These are phyloP conservation scores for Drosophila tristis DNA, from an alignment of 1,140 invertebrate genomes.

Conservation along the genomic window DNA sequence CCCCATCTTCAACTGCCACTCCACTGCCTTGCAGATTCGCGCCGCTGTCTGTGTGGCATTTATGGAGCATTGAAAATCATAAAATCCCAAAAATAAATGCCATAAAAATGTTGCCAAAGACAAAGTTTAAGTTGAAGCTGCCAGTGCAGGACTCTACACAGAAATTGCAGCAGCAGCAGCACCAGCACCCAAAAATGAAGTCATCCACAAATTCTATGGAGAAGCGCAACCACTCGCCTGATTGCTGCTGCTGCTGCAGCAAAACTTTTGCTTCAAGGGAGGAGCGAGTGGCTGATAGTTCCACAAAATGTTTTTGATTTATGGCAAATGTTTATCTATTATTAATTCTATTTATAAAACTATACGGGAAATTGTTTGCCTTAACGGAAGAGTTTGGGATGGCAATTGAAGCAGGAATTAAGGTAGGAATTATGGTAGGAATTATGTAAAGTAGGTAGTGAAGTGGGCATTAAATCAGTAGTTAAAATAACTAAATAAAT, in stretches of 20 bases:
- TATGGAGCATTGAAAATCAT: constrained; percentile 55
- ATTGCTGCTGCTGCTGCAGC: constrained; percentile 12
- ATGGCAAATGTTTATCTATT: constrained; percentile 21
- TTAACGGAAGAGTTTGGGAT: neutral
- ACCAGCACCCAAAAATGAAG: constrained; percentile 29
- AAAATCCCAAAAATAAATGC: constrained; percentile 78
- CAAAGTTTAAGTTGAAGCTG: constrained; percentile 61
- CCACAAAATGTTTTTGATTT: constrained; percentile 11
- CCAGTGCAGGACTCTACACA: constrained; percentile 12
- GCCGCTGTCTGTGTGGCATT: constrained; percentile 39
- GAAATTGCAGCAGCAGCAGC: constrained; percentile 35
- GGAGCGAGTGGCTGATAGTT: neutral
- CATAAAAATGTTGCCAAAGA: constrained; percentile 72
- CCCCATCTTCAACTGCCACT: neutral
- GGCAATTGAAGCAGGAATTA: neutral
- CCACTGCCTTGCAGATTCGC: neutral
- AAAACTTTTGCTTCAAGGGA: neutral
- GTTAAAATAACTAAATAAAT: too few species aligned
- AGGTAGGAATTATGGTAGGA: neutral
- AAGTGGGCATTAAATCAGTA: too few species aligned
- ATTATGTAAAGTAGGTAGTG: neutral
- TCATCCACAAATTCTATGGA: constrained; percentile 43
- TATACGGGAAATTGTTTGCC: too few species aligned
- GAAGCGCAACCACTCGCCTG: constrained; percentile 13
- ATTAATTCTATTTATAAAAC: neutral